Conservation (phyloP, 2,797 vertebrate species). For the Hoplostethus atlanticus region DNA sequence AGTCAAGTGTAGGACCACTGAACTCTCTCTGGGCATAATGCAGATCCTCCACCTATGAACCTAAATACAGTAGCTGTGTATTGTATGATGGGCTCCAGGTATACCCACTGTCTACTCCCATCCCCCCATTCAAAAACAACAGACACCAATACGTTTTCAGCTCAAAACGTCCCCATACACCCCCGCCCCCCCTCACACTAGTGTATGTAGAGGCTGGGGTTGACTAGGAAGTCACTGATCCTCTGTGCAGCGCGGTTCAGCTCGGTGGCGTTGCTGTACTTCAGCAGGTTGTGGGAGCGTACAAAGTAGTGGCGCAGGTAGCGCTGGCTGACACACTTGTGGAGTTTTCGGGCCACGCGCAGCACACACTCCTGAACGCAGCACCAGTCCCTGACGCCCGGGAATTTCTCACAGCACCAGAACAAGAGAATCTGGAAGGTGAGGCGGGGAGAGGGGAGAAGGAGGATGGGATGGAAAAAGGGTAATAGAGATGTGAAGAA, state of each 20-base stretch:
- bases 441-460: conserved; percentile 29
- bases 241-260: conserved; percentile 83
- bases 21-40: neutral
- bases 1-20: neutral
- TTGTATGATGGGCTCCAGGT: neutral
- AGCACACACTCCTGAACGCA: conserved; percentile 80
- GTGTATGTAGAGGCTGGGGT: conserved; percentile 64
- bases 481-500: too few species aligned
- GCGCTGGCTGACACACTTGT: conserved; percentile 87
- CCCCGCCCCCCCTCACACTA: conserved; percentile 30
- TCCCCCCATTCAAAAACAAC: neutral
- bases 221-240: conserved; percentile 82
- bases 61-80: neutral
- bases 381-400: conserved; percentile 82
- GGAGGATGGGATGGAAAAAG: conserved; percentile 14
- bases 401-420: conserved; percentile 67
- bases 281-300: conserved; percentile 85
- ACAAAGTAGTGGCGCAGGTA: conserved; percentile 88
- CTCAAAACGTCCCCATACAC: conserved; percentile 22
- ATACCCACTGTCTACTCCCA: too few species aligned
- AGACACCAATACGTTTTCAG: neutral
- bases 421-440: neutral
- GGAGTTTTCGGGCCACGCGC: conserved; percentile 84
- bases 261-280: conserved; percentile 80
- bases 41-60: neutral